Conservation (phyloP, 2,888 invertebrate species). For the Lypha dubia region DNA sequence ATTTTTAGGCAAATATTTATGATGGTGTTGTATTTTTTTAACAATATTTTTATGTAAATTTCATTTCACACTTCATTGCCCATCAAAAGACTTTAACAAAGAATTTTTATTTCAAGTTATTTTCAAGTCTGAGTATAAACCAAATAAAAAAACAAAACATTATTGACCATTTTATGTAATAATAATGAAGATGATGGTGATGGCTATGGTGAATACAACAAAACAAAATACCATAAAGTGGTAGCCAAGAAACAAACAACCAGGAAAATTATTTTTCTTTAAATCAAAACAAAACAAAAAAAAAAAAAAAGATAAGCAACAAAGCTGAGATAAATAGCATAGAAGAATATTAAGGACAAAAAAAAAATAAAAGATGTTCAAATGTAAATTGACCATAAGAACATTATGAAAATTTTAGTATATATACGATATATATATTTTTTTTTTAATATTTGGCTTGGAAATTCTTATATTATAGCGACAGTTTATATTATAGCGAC, state of each 20-base stretch:
- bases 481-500: neutral
- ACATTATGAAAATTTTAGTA: slow-evolving; percentile 46
- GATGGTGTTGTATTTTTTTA: slow-evolving; percentile 1
- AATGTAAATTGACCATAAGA: slow-evolving; percentile 64
- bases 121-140: neutral
- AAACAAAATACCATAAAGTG: slow-evolving; percentile 25
- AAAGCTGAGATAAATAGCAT: neutral
- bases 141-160: slow-evolving; percentile 42
- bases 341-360: neutral
- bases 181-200: slow-evolving; percentile 53
- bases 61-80: slow-evolving; percentile 62
- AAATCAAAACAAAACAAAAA: no score
- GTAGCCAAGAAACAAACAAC: slow-evolving; percentile 35
- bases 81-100: slow-evolving; percentile 43
- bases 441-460: neutral
- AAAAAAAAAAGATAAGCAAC: neutral
- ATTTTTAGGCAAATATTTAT: slow-evolving; percentile 16
- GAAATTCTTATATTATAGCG: neutral
- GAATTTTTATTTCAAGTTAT: slow-evolving; percentile 16
- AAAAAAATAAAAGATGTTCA: slow-evolving; percentile 25
- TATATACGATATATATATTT: no score
- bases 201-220: slow-evolving; percentile 14
- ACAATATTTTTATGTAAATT: slow-evolving; percentile 58
- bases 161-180: slow-evolving; percentile 62
- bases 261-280: neutral